Evolutionary conservation across 2,113 vertebrate species (phyloP).

Genomic region (Varanus salvator): DNA sequence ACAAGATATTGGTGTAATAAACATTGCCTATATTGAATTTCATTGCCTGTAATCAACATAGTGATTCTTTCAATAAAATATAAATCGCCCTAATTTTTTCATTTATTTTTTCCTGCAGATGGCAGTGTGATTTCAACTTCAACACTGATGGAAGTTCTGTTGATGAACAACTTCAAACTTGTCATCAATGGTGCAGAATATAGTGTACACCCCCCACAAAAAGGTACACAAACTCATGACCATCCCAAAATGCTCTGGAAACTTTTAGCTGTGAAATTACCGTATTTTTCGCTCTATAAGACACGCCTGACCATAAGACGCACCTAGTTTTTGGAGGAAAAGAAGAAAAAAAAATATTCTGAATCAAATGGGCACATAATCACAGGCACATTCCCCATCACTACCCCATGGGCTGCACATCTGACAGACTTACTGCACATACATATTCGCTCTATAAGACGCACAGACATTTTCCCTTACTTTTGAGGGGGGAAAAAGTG

Average conservation of each 20-base stretch:
- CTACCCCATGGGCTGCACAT: too few relatives aligned
- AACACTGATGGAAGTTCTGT: conserved; percentile 82
- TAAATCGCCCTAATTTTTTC: background rate
- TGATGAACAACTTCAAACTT: conserved; percentile 89
- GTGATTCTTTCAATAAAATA: conserved; percentile 5
- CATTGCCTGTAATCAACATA: background rate
- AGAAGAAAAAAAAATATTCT: too few relatives aligned
- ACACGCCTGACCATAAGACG: too few relatives aligned
- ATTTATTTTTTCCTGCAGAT: conserved; percentile 74
- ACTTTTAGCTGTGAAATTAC: background rate
- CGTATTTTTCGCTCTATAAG: too few relatives aligned
- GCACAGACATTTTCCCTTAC: too few relatives aligned
- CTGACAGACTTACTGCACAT: too few relatives aligned
- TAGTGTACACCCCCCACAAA: conserved; percentile 75
- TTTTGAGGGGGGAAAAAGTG: too few relatives aligned
- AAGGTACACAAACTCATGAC: conserved; percentile 74
- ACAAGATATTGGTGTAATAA: background rate
- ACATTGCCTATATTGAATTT: background rate
- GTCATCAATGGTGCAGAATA: conserved; percentile 82
- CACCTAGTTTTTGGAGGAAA: too few relatives aligned
- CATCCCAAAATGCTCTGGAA: background rate
- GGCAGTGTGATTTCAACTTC: conserved; percentile 81
- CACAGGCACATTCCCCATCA: too few relatives aligned
- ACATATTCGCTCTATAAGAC: too few relatives aligned
- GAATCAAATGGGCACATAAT: too few relatives aligned